A percentile compares a stretch with the other conserved stretches of the same genome.
phyloP scores from a whole-genome alignment of 2,888 invertebrate species.

The Pristionchus mayeri region DNA sequence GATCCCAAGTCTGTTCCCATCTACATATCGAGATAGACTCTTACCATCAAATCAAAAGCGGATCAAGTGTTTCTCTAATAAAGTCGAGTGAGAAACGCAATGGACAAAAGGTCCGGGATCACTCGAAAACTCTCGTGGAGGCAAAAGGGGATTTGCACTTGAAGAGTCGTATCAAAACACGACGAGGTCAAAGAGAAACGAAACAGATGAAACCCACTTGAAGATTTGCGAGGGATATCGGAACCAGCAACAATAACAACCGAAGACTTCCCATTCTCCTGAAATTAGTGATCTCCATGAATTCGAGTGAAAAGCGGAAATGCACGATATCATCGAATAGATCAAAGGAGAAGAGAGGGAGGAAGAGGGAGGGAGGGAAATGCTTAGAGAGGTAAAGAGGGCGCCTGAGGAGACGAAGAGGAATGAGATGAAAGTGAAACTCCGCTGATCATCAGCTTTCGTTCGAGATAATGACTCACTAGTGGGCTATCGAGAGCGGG shows the following conservation, averaged over 20 bases:
- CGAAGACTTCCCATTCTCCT: neutral
- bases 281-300: slow-evolving; percentile 4
- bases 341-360: neutral
- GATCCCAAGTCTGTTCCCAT: neutral
- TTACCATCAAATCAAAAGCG: neutral
- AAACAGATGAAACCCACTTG: neutral
- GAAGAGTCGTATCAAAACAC: neutral
- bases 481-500: neutral
- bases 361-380: neutral
- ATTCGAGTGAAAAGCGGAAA: neutral
- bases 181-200: neutral
- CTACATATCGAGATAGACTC: neutral
- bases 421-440: slow-evolving; percentile 24
- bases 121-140: neutral
- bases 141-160: neutral
- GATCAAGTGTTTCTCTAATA: neutral
- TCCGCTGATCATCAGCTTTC: slow-evolving; percentile 1
- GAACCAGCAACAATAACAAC: neutral
- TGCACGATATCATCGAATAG: neutral
- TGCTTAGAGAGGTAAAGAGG: slow-evolving; percentile 2
- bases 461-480: slow-evolving; percentile 43
- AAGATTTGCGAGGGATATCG: neutral
- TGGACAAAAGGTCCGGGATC: neutral
- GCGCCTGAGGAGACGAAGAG: neutral
- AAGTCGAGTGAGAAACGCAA: neutral